Evolutionary conservation across 2,888 invertebrate species (phyloP).

Genomic region (Tuberolachnus salignus): DNA sequence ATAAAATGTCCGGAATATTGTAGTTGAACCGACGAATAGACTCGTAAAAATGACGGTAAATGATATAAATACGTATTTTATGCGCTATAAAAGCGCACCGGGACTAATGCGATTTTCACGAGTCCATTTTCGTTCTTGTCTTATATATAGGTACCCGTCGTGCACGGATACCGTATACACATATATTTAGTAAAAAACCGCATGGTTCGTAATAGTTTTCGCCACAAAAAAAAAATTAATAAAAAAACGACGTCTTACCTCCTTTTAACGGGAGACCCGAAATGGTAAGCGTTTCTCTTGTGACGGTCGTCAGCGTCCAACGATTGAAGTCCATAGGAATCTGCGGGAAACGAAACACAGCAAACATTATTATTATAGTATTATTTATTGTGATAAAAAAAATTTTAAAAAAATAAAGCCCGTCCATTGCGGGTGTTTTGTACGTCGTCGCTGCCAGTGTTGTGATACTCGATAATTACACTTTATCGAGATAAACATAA

Average conservation of each 20-base stretch:
- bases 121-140: neutral
- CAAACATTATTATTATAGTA: no score
- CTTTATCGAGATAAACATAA: no score
- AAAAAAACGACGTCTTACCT: conserved; percentile 31
- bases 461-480: no score
- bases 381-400: no score
- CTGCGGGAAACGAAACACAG: neutral
- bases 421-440: no score
- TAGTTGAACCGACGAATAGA: neutral
- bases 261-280: conserved; percentile 43
- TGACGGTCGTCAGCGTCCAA: conserved; percentile 47
- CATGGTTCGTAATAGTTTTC: no score
- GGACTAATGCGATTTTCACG: conserved; percentile 18
- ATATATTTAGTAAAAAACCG: no score
- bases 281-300: conserved; percentile 47
- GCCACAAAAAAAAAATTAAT: neutral
- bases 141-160: no score
- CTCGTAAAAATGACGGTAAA: neutral
- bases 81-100: neutral
- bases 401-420: no score
- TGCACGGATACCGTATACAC: no score
- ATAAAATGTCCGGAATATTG: neutral
- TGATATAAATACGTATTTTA: neutral
- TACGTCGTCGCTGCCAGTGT: no score
- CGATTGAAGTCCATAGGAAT: conserved; percentile 29